A percentile compares a stretch with the other conserved stretches of the same genome.
phyloP scores from a whole-genome alignment of 2,888 invertebrate genomes.

The Pterostichus niger region DNA sequence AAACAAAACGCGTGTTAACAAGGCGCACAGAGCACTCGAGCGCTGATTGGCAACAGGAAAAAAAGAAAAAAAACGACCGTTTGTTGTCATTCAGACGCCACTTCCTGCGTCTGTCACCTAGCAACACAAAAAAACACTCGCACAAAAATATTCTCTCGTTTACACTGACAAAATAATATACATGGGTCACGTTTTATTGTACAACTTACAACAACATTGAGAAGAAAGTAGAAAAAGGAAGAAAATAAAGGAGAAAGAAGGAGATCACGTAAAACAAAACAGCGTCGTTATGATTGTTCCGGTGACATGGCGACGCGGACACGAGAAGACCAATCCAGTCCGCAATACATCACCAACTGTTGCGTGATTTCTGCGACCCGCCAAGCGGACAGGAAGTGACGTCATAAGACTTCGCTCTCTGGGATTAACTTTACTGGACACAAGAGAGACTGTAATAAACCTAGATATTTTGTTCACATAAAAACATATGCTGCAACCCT shows the following conservation, averaged over 20 bases:
- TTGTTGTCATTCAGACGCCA: constrained; percentile 55
- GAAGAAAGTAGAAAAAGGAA: not conserved
- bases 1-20: constrained; percentile 60
- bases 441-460: not conserved
- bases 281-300: constrained; percentile 35
- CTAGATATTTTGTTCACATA: constrained; percentile 3
- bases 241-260: not conserved
- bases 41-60: constrained; percentile 56
- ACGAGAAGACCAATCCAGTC: constrained; percentile 2
- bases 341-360: constrained; percentile 65
- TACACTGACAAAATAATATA: not conserved
- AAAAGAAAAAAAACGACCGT: constrained; percentile 51
- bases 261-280: constrained; percentile 29
- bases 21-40: constrained; percentile 50
- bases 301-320: constrained; percentile 23
- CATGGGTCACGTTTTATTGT: not conserved
- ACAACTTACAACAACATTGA: not conserved
- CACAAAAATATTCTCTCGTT: not conserved
- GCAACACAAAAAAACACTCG: constrained; percentile 14
- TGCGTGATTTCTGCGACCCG: constrained; percentile 50
- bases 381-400: constrained; percentile 41
- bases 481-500: not conserved
- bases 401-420: constrained; percentile 29
- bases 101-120: constrained; percentile 36
- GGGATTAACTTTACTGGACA: constrained; percentile 38